phyloP scores from a whole-genome alignment of 2,888 invertebrate species.

The Aspidiotus rigidus region DNA sequence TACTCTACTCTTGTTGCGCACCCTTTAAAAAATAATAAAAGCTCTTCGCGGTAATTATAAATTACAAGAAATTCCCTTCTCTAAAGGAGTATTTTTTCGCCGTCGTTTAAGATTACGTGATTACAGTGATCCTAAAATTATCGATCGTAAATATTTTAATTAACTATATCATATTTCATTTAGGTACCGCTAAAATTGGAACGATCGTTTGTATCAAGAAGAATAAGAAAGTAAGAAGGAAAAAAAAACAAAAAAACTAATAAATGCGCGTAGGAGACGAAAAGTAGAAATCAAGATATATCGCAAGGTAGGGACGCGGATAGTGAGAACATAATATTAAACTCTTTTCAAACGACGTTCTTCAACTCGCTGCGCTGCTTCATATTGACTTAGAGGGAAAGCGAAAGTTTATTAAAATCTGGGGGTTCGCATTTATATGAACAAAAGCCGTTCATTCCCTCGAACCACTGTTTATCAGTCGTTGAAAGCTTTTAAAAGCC shows the following conservation, averaged over 20 bases:
- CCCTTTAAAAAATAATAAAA: too few relatives aligned
- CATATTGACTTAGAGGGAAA: constrained; percentile 29
- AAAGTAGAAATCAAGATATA: too few relatives aligned
- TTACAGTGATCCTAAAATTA: too few relatives aligned
- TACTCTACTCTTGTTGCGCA: not conserved
- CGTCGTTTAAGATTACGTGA: too few relatives aligned
- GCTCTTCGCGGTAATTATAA: too few relatives aligned
- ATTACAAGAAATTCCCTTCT: too few relatives aligned
- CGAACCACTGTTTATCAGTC: constrained; percentile 28
- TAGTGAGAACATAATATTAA: constrained; percentile 28
- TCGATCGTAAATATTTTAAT: too few relatives aligned
- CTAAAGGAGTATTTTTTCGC: too few relatives aligned
- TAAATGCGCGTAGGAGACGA: not conserved
- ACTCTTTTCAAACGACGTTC: constrained; percentile 25
- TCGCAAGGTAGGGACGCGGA: not conserved
- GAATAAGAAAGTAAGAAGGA: not conserved
- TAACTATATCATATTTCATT: too few relatives aligned
- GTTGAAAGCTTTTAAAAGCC: constrained; percentile 29
- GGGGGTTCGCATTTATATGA: constrained; percentile 28
- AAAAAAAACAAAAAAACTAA: constrained; percentile 8
- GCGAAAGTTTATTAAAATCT: constrained; percentile 26
- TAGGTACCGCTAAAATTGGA: too few relatives aligned
- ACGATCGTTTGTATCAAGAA: constrained; percentile 3
- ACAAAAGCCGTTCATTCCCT: constrained; percentile 27
- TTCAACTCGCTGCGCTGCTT: constrained; percentile 7